Evolutionary conservation across 2,113 vertebrate genomes (phyloP).

Genomic region (Oostethus manadensis): DNA sequence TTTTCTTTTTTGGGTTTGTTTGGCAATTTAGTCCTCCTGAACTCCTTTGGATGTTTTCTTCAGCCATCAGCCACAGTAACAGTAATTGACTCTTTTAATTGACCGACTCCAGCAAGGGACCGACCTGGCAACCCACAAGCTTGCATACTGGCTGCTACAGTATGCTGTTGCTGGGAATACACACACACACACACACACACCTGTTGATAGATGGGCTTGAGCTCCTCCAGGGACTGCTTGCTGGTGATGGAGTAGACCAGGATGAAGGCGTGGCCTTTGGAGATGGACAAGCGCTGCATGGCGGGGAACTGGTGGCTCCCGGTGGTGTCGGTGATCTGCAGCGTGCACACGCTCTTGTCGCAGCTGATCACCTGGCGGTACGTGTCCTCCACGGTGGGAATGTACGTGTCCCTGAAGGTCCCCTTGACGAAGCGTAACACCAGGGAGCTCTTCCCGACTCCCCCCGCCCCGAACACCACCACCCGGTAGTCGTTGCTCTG

Average conservation of each 20-base stretch:
- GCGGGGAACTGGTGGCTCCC: conserved; percentile 97
- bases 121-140: not conserved
- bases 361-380: conserved; percentile 98
- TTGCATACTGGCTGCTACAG: no score
- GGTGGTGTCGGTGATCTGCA: conserved; percentile 96
- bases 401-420: conserved; percentile 94
- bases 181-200: conserved; percentile 54
- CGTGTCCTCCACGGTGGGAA: conserved; percentile 96
- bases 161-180: no score
- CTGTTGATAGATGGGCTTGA: conserved; percentile 93
- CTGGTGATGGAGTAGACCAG: conserved; percentile 95
- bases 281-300: conserved; percentile 97
- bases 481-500: conserved; percentile 95
- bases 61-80: no score
- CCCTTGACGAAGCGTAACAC: conserved; percentile 95
- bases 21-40: no score
- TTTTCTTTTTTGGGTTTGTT: not conserved
- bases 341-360: conserved; percentile 93
- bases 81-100: no score
- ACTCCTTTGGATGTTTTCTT: no score
- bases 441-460: conserved; percentile 94
- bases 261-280: conserved; percentile 95
- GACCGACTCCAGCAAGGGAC: no score
- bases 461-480: conserved; percentile 92
- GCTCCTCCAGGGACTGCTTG: conserved; percentile 93